Evolutionary conservation across 2,797 vertebrate genomes (phyloP), one percentile per base, ranked within the genome.

Genomic region (Gymnothorax javanicus): DNA sequence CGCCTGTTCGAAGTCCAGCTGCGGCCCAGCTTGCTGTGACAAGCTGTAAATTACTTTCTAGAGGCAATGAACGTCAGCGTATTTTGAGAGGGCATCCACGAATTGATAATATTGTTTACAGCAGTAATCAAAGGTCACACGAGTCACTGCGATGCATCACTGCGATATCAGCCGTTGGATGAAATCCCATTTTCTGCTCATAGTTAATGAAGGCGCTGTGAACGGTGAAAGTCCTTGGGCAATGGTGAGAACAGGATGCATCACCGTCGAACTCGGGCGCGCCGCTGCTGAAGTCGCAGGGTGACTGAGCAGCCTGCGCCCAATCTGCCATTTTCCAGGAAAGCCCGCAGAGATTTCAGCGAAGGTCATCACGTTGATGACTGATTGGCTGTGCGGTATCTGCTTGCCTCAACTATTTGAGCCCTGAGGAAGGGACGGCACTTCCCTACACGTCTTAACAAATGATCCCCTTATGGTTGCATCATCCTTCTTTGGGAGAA

Each of bases 181-280:
- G 43, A 50, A 23, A 54, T 52, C 43, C 43, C 20, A 15, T 54
- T 77, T 23, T 79, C 15, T 17, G 1, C 43, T 4, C 43, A 9
- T 52, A 7, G 75, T 20, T 75, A 52, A 79, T 23, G 75, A 79
- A 20, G 7, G 6, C 50, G 7, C 75, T 79, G 43, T 23, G 75
- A 50, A 79, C 11, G 7, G 75, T 5, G 8, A 15, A 20, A 6
- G 15, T 79, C 75, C 43, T 2, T 11, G 50, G 86, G 56, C n/a
- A 23, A 58, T 87, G 83, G 89, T 90, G 75, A 86, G 79, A 87
- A 89, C 86, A 88, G 88, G 89, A 85, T 89, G 86, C 86, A 27
- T 82, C 20, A 62, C 87, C 81, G 73, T 54, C 56, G 60, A 33
- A 83, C 67, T 15, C 52, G 60, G 84, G 89, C 85, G 87, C 82